Base-by-base conservation (phyloP, 2,797 vertebrate genomes). In the Micropoecilia bifurca region DNA sequence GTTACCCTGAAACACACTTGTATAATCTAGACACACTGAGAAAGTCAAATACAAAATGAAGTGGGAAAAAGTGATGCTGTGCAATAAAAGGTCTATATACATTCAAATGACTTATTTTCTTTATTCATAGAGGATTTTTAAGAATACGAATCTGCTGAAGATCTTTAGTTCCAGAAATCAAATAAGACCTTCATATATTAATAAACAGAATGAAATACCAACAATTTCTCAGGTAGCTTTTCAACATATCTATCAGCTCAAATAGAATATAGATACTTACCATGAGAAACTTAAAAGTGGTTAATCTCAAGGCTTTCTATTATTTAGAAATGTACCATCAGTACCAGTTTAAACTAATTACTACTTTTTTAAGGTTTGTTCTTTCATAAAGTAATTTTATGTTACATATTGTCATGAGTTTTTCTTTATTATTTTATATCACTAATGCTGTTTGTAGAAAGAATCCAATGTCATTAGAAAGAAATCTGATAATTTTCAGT, bases 91-190 rank as follows among this genome's bases (percentile, higher is more conserved):
- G 39, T 57, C 14, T 9, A 0, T 10, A 18, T 14, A 4, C 3
- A 66, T 81, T 73, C 28, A 76, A 48, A 9, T 6, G 6, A 72
- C 10, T 25, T 30, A 41, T 1, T 47, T 78, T 80, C 50, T 36
- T 76, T 36, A 73, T 71, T 45, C 10, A 53, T 39, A 5, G 18
- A 50, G 20, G 5, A 55, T 73, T 80, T 46, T 68, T 80, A 20
- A 66, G 30, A 71, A 22, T 55, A 59, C 18, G 41, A 74, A 74
- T 5, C 73, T 72, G 28, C 28, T 68, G 43, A 80, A 77, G 57
- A 28, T 43, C 57, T 71, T 77, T 13, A 6, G 28, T 13, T n/a
- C 47, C n/a, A 47, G 14, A 36, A 39, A 1, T 33, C 22, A 77
- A 47, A 71, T 16, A 41, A 76, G 46, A 22, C 18, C 71, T 75